Conservation (phyloP, 2,113 vertebrate genomes). For the Rhinolophus sinicus region DNA sequence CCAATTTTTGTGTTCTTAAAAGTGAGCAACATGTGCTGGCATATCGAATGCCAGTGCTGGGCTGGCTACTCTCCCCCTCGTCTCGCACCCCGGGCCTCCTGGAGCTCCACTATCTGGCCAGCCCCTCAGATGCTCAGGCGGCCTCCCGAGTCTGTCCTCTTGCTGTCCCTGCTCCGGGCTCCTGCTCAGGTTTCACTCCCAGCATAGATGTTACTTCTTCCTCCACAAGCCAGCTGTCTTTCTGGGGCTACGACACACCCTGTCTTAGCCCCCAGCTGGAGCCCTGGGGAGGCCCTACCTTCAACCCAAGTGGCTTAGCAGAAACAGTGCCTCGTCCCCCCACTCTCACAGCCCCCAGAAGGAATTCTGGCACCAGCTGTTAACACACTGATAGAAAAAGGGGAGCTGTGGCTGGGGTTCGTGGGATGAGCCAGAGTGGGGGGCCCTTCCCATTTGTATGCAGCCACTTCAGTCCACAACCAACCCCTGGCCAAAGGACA, state of each 20-base stretch:
- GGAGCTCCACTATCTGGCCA: no score
- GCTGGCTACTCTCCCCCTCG: not conserved
- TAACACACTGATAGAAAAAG: not conserved
- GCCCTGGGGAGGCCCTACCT: not conserved
- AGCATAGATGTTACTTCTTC: not conserved
- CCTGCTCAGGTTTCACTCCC: not conserved
- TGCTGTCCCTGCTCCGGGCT: not conserved
- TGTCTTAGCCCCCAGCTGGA: not conserved
- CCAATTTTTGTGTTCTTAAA: not conserved
- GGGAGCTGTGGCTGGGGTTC: not conserved
- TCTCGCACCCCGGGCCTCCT: not conserved
- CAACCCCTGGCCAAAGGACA: not conserved
- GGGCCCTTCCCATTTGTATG: not conserved
- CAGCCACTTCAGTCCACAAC: not conserved
- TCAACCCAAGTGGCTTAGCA: not conserved
- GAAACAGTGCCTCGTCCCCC: not conserved
- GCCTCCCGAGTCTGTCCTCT: not conserved
- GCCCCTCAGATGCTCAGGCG: accelerated
- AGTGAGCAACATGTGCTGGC: not conserved
- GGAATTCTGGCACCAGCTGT: not conserved
- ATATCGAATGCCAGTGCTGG: accelerated
- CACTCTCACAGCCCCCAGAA: not conserved
- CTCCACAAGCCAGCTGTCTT: not conserved
- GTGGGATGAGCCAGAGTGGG: not conserved
- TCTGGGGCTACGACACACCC: no score